These are phyloP conservation scores for Pampus argenteus DNA, from an alignment of 2,797 vertebrate species.

Conservation along the genomic window DNA sequence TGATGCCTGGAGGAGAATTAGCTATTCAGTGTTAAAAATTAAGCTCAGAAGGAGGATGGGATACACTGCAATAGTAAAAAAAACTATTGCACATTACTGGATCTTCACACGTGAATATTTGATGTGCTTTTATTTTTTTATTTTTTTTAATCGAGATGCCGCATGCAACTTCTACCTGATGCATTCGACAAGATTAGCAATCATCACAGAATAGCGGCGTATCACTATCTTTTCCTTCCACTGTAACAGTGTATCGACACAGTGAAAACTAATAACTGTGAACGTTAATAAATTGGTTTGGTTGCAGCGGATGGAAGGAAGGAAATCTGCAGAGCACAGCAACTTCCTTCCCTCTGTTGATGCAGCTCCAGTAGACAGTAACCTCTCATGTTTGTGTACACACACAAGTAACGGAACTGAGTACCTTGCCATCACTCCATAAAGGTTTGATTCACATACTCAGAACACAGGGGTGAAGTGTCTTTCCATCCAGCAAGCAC, in stretches of 20 bases:
- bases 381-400: constrained; percentile 45
- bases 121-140: not conserved
- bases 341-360: constrained; percentile 28
- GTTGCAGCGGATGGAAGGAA: constrained; percentile 23
- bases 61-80: constrained; percentile 35
- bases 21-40: constrained; percentile 70
- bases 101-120: constrained; percentile 24
- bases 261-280: constrained; percentile 62
- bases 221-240: constrained; percentile 7
- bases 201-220: constrained; percentile 16
- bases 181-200: constrained; percentile 24
- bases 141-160: constrained; percentile 14
- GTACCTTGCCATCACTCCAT: constrained; percentile 47
- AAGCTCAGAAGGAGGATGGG: constrained; percentile 43
- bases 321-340: constrained; percentile 54
- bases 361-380: constrained; percentile 37
- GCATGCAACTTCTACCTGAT: constrained; percentile 2
- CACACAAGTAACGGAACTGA: constrained; percentile 48
- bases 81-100: constrained; percentile 31
- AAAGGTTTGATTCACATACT: constrained; percentile 66
- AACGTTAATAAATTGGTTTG: constrained; percentile 68
- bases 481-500: constrained; percentile 51
- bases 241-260: constrained; percentile 50
- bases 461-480: constrained; percentile 62
- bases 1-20: constrained; percentile 64